These are phyloP conservation scores for Ptychoptera contaminata DNA, from an alignment of 2,888 invertebrate genomes.

Conservation along the genomic window DNA sequence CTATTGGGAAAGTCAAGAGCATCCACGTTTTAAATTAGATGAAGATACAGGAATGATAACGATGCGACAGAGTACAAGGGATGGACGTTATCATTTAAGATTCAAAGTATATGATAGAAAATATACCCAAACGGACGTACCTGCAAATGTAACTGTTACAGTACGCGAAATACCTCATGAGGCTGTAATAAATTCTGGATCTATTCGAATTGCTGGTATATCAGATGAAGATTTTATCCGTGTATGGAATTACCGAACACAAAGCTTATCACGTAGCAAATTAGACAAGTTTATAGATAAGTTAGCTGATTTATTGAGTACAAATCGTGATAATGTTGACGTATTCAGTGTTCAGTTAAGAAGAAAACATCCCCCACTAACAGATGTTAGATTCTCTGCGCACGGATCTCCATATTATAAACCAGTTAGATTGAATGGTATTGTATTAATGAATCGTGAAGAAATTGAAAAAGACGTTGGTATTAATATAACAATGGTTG, in stretches of 20 bases:
- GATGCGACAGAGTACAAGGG: conserved; percentile 83
- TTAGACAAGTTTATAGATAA: conserved; percentile 80
- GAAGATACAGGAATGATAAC: conserved; percentile 89
- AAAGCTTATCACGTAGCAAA: conserved; percentile 72
- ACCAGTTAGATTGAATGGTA: conserved; percentile 84
- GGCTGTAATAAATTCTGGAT: conserved; percentile 90
- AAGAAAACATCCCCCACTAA: conserved; percentile 72
- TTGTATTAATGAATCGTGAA: conserved; percentile 82
- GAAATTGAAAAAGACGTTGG: conserved; percentile 91
- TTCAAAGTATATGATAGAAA: conserved; percentile 87
- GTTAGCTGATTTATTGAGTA: conserved; percentile 69
- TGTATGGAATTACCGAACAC: conserved; percentile 83
- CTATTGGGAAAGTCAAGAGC: conserved; percentile 79
- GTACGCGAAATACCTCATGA: conserved; percentile 92
- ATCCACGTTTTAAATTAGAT: conserved; percentile 75
- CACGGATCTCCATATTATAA: conserved; percentile 94
- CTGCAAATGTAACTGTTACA: conserved; percentile 89
- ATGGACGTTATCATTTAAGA: conserved; percentile 66
- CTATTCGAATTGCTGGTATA: conserved; percentile 81
- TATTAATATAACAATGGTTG: conserved; percentile 93
- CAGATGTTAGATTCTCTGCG: conserved; percentile 86
- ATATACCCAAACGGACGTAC: conserved; percentile 87
- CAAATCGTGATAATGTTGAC: conserved; percentile 79
- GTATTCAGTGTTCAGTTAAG: conserved; percentile 90
- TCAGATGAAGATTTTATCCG: conserved; percentile 93